phyloP scores from a whole-genome alignment of 2,113 vertebrate species.

The Elephantulus edwardii region DNA sequence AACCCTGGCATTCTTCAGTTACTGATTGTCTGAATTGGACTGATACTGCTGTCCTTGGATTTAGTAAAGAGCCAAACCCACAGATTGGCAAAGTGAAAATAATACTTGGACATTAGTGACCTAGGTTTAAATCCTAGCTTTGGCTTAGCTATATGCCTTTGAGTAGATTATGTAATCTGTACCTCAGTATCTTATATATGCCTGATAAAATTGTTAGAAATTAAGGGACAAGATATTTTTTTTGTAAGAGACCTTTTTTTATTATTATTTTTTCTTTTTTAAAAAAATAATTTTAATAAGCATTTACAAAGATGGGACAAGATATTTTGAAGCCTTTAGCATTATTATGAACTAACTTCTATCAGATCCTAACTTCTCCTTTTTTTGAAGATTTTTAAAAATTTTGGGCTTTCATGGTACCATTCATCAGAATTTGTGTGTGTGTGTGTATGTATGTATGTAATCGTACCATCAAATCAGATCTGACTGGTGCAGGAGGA shows the following conservation, averaged over 20 bases:
- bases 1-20: neutral
- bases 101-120: neutral
- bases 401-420: neutral
- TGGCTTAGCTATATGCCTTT: neutral
- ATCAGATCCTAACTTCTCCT: neutral
- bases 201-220: neutral
- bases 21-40: neutral
- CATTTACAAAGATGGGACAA: too few relatives aligned
- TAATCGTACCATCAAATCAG: too few relatives aligned
- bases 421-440: too few relatives aligned
- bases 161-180: neutral
- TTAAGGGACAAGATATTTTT: neutral
- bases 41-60: neutral
- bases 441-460: too few relatives aligned
- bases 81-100: neutral
- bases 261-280: too few relatives aligned
- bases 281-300: too few relatives aligned
- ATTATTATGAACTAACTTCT: neutral
- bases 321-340: constrained; percentile 17
- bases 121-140: neutral
- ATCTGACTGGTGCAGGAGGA: too few relatives aligned
- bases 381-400: neutral
- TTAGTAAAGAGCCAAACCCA: neutral
- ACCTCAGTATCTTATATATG: neutral
- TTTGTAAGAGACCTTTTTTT: too few relatives aligned